Percentiles rank a stretch among this genome's conserved stretches.
These are phyloP conservation scores for Polymixis lichenea DNA, from an alignment of 2,888 invertebrate genomes.

Conservation along the genomic window DNA sequence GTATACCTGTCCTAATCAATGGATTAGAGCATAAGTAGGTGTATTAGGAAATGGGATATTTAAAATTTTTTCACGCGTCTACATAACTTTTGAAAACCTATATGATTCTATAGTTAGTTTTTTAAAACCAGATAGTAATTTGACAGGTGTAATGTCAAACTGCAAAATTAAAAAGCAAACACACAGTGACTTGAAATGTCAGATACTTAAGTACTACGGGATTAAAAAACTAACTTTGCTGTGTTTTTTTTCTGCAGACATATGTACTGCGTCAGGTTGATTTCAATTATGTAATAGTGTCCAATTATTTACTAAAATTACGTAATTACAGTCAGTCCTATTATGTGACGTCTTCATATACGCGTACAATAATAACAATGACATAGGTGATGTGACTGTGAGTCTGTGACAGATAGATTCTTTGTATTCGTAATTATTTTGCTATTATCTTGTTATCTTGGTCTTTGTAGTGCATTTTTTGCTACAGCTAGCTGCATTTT, in stretches of 20 bases:
- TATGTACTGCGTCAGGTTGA: conserved; percentile 9
- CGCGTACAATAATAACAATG: conserved; percentile 48
- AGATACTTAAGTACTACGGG: too few species aligned
- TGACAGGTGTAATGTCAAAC: too few species aligned
- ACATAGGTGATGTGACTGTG: conserved; percentile 24
- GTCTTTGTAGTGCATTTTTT: conserved; percentile 28
- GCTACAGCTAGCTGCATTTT: conserved; percentile 11
- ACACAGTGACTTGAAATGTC: too few species aligned
- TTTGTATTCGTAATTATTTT: conserved; percentile 46
- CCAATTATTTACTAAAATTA: conserved; percentile 43
- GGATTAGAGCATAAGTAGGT: too few species aligned
- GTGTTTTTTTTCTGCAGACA: conserved; percentile 8
- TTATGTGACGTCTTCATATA: conserved; percentile 52
- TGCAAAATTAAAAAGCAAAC: too few species aligned
- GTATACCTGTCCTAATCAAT: too few species aligned
- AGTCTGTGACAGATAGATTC: conserved; percentile 43
- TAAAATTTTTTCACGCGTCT: too few species aligned
- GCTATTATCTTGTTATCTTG: conserved; percentile 34
- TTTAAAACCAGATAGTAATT: too few species aligned
- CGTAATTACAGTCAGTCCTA: conserved; percentile 34
- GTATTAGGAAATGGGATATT: too few species aligned
- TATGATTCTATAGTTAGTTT: too few species aligned
- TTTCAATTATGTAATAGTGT: conserved; percentile 23
- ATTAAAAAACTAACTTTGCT: too few species aligned
- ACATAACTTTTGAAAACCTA: too few species aligned